Conservation (phyloP, 2,797 vertebrate species). For the Perdix hodgsoniae region DNA sequence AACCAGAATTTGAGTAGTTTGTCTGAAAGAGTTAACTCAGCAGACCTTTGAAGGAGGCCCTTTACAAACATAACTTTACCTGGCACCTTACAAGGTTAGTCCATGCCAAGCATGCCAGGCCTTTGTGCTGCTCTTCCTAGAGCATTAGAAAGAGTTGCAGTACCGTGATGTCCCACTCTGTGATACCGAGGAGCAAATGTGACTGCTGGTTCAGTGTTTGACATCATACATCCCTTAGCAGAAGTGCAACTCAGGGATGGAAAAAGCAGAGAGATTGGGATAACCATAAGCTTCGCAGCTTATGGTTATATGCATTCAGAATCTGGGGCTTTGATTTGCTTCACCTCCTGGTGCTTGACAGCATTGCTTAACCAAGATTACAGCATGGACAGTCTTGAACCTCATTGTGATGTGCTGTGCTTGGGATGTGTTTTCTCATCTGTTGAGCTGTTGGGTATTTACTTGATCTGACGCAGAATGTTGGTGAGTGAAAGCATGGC, state of each 20-base stretch:
- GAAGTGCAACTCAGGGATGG: not conserved
- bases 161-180: not conserved
- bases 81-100: not conserved
- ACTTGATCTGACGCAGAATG: not conserved
- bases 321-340: not conserved
- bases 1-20: not conserved
- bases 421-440: not conserved
- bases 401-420: rapidly evolving
- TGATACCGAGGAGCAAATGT: rapidly evolving
- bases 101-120: not conserved
- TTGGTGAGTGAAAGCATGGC: not conserved
- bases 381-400: not conserved
- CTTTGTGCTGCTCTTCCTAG: not conserved
- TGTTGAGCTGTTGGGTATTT: not conserved
- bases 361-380: not conserved
- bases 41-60: not conserved
- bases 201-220: not conserved
- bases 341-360: rapidly evolving
- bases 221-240: not conserved
- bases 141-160: not conserved
- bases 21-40: not conserved
- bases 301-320: not conserved
- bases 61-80: not conserved
- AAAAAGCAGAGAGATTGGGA: not conserved
- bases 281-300: too few species aligned